Evolutionary conservation across 2,113 vertebrate species (phyloP).

Genomic region (Scalopus aquaticus): DNA sequence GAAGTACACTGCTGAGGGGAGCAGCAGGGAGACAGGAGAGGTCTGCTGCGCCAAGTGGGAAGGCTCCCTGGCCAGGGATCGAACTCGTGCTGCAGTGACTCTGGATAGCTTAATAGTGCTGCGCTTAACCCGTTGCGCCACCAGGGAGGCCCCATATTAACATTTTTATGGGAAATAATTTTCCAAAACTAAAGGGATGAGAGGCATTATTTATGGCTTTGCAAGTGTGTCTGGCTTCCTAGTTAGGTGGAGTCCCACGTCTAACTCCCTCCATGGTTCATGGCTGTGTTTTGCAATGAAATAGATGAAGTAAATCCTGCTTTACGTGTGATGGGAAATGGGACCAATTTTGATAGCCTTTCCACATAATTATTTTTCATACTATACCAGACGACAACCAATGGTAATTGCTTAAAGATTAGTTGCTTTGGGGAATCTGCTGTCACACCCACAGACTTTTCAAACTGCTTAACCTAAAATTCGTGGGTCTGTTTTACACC

Average conservation of each 20-base stretch:
- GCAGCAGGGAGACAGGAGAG: too few species aligned
- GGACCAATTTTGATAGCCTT: not conserved
- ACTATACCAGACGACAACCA: not conserved
- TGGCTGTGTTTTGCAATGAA: not conserved
- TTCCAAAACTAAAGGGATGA: not conserved
- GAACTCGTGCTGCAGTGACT: too few species aligned
- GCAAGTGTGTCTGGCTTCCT: not conserved
- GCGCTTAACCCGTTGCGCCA: too few species aligned
- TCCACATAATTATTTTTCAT: not conserved
- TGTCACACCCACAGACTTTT: not conserved
- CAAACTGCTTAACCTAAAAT: not conserved
- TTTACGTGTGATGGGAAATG: not conserved
- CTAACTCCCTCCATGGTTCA: fast-evolving
- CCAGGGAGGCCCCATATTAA: too few species aligned
- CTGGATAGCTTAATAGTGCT: too few species aligned
- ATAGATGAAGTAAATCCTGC: not conserved
- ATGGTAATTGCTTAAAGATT: not conserved
- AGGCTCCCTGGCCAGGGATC: too few species aligned
- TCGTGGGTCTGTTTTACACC: not conserved
- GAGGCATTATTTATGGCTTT: too few species aligned
- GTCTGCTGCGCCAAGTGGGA: too few species aligned
- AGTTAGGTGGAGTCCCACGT: not conserved
- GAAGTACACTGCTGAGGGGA: too few species aligned
- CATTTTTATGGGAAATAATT: not conserved
- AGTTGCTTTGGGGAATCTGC: not conserved